These are phyloP conservation scores for Myopa tessellatipennis DNA, from an alignment of 2,888 invertebrate genomes.

Conservation along the genomic window DNA sequence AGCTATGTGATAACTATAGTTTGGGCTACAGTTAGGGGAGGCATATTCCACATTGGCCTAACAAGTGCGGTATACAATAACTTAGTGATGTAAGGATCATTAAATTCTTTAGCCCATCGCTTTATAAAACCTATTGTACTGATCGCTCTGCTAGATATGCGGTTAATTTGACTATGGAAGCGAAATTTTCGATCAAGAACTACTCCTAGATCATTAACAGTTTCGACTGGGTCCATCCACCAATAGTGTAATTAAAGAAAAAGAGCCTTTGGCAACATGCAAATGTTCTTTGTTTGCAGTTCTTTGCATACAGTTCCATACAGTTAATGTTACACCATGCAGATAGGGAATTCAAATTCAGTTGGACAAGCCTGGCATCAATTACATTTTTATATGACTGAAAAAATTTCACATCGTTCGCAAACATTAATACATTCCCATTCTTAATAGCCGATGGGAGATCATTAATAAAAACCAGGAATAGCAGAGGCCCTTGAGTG, in stretches of 20 bases:
- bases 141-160: too few species aligned
- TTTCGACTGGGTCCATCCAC: neutral
- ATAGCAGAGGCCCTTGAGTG: neutral
- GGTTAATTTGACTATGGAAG: too few species aligned
- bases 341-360: neutral
- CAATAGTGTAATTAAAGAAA: neutral
- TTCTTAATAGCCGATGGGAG: neutral
- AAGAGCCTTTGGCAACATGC: neutral
- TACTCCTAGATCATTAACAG: too few species aligned
- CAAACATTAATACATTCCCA: neutral
- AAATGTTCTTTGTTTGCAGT: constrained; percentile 10
- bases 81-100: too few species aligned
- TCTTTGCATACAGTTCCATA: neutral
- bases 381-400: neutral
- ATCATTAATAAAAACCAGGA: constrained; percentile 1
- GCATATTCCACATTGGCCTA: too few species aligned
- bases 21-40: too few species aligned
- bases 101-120: too few species aligned
- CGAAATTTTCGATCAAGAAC: too few species aligned
- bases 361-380: neutral
- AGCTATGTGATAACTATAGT: too few species aligned
- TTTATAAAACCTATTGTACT: too few species aligned
- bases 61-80: too few species aligned
- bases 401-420: neutral
- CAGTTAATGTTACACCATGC: constrained; percentile 1